phyloP scores from a whole-genome alignment of 2,888 invertebrate species.

The Meliscaeva auricollis region DNA sequence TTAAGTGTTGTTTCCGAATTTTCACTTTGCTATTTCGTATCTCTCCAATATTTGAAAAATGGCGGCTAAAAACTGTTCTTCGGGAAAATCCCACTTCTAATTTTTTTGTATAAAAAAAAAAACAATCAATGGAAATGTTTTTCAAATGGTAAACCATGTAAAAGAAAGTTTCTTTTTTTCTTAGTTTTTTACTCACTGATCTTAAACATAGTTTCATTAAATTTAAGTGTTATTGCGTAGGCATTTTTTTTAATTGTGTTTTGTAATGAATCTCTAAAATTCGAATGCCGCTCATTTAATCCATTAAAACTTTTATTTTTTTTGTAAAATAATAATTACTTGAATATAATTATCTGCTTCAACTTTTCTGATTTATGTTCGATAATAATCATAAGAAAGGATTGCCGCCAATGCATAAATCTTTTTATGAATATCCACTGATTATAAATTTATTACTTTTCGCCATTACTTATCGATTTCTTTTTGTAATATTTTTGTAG shows the following conservation, averaged over 20 bases:
- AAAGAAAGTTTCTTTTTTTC: background rate
- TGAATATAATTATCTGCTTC: slow-evolving; percentile 23
- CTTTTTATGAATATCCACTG: slow-evolving; percentile 56
- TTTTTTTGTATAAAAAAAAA: too few relatives aligned
- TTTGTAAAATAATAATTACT: slow-evolving; percentile 35
- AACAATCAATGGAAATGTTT: too few relatives aligned
- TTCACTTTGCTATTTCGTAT: too few relatives aligned
- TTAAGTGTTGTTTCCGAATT: too few relatives aligned
- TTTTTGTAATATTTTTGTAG: slow-evolving; percentile 20
- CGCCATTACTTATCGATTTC: slow-evolving; percentile 26
- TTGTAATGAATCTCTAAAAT: slow-evolving; percentile 3
- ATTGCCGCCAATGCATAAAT: slow-evolving; percentile 66
- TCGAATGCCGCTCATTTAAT: slow-evolving; percentile 6
- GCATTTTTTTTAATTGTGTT: background rate
- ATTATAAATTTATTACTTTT: slow-evolving; percentile 63
- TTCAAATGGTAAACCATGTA: too few relatives aligned
- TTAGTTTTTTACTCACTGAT: background rate
- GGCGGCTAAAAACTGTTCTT: too few relatives aligned
- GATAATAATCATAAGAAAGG: slow-evolving; percentile 62
- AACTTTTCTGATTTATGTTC: slow-evolving; percentile 55
- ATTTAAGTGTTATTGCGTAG: background rate
- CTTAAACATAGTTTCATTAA: background rate
- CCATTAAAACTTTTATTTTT: background rate
- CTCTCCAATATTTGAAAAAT: too few relatives aligned
- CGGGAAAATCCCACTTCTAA: too few relatives aligned